Conservation (phyloP, 2,113 vertebrate species). For the Neofelis nebulosa region DNA sequence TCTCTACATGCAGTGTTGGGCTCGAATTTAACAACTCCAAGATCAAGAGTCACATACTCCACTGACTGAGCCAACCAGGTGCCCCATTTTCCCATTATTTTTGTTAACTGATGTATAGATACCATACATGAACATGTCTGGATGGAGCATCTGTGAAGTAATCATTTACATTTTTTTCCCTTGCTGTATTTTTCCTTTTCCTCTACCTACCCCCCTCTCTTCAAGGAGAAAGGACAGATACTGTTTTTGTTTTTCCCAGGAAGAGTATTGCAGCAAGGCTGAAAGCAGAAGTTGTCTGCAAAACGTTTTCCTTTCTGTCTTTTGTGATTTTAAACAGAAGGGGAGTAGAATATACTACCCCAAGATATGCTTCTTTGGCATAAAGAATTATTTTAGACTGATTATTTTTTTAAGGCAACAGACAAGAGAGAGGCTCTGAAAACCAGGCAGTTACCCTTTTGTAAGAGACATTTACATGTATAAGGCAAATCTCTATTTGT, state of each 20-base stretch:
- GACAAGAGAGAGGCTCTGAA: neutral
- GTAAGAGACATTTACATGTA: neutral
- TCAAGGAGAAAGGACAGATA: neutral
- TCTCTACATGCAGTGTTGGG: neutral
- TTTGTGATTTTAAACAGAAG: neutral
- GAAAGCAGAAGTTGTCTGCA: conserved; percentile 8
- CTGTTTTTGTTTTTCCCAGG: neutral
- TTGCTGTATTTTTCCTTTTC: neutral
- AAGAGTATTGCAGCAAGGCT: neutral
- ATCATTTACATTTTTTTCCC: neutral
- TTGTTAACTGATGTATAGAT: neutral
- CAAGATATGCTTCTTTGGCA: neutral
- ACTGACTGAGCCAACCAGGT: neutral
- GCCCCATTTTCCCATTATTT: neutral
- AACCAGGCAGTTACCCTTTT: neutral
- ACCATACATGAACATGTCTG: neutral
- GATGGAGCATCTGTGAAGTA: neutral
- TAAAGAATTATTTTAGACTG: neutral
- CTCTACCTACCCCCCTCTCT: neutral
- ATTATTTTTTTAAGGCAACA: neutral
- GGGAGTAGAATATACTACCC: neutral
- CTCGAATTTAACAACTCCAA: neutral
- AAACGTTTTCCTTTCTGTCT: neutral
- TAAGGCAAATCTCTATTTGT: neutral
- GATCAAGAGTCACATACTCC: neutral